Conservation (phyloP, 2,113 vertebrate species). For the Hypomesus transpacificus region DNA sequence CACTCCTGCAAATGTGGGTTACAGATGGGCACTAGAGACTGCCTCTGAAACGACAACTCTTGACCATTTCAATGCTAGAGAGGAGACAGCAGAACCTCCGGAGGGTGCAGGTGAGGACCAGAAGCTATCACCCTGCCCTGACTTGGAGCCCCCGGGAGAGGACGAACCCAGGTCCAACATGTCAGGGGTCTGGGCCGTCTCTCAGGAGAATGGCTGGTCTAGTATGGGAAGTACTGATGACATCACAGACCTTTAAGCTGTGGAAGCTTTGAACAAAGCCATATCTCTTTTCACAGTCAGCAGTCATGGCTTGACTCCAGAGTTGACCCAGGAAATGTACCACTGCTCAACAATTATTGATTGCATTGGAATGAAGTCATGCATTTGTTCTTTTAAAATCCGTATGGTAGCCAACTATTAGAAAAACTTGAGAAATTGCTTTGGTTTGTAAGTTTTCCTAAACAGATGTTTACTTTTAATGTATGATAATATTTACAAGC, state of each 20-base stretch:
- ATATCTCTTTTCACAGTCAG: no score
- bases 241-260: conserved; percentile 78
- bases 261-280: no score
- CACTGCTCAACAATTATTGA: no score
- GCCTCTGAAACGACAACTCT: conserved; percentile 72
- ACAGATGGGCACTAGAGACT: conserved; percentile 59
- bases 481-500: no score
- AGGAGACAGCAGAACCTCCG: conserved; percentile 30
- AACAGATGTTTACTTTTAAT: no score
- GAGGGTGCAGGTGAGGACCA: conserved; percentile 26
- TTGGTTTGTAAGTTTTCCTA: no score
- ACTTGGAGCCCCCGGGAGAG: conserved; percentile 10
- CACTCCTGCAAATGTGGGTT: conserved; percentile 37
- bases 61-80: conserved; percentile 73
- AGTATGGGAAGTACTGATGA: conserved; percentile 76
- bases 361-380: no score
- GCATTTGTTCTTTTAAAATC: no score
- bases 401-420: no score
- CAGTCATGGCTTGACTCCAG: no score
- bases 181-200: conserved; percentile 48
- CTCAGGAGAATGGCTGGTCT: conserved; percentile 64
- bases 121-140: conserved; percentile 19
- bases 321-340: no score
- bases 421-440: no score
- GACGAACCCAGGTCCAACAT: conserved; percentile 29